A percentile compares a stretch with the other conserved stretches of the same genome.
phyloP scores from a whole-genome alignment of 2,113 vertebrate species.

The Halichoerus grypus region DNA sequence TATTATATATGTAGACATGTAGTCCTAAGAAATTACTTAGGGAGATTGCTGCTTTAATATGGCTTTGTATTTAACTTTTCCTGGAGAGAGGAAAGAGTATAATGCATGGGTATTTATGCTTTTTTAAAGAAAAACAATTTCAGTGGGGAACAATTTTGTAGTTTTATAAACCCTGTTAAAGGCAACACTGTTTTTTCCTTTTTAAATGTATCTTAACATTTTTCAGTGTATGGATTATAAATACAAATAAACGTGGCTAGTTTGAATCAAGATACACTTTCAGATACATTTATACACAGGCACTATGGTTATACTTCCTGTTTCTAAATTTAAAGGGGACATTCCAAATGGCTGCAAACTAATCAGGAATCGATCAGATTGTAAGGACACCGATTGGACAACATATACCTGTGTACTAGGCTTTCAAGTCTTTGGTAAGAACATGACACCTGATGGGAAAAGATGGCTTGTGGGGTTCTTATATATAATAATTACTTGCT shows the following conservation, averaged over 20 bases:
- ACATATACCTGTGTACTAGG: conserved; percentile 98
- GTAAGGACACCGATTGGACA: conserved; percentile 98
- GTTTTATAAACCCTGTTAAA: conserved; percentile 48
- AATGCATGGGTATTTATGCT: conserved; percentile 14
- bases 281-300: conserved; percentile 52
- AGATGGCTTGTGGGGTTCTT: background rate
- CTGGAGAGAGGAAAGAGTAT: background rate
- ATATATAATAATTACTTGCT: background rate
- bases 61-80: conserved; percentile 49
- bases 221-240: conserved; percentile 72
- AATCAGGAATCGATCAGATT: conserved; percentile 97
- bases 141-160: conserved; percentile 15
- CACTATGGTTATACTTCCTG: conserved; percentile 64
- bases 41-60: background rate
- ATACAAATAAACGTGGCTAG: conserved; percentile 63
- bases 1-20: conserved; percentile 23
- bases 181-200: conserved; percentile 54
- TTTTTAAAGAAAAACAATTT: conserved; percentile 17
- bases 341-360: conserved; percentile 96
- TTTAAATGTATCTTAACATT: conserved; percentile 57
- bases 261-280: conserved; percentile 69
- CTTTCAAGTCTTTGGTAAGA: conserved; percentile 98
- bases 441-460: background rate
- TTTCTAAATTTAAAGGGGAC: conserved; percentile 91
- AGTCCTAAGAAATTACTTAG: conserved; percentile 28